phyloP scores from a whole-genome alignment of 2,113 vertebrate genomes.

The Pyxicephalus adspersus region DNA sequence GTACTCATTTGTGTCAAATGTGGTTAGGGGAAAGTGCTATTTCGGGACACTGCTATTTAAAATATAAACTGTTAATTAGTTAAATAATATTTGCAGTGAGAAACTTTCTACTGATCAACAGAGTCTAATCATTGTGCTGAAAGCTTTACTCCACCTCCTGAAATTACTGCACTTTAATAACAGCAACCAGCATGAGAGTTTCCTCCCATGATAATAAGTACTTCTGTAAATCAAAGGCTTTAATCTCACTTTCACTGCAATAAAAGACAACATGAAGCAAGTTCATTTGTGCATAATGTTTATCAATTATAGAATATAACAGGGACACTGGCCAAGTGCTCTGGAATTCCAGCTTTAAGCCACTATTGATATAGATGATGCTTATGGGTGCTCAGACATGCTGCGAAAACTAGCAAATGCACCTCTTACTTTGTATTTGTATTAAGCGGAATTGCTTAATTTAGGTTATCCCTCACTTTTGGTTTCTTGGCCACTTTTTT shows the following conservation, averaged over 20 bases:
- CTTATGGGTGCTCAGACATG: too few species aligned
- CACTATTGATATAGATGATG: too few species aligned
- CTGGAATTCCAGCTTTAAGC: too few species aligned
- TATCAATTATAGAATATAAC: too few species aligned
- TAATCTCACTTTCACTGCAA: neutral
- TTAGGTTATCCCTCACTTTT: too few species aligned
- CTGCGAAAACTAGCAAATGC: too few species aligned
- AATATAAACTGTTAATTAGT: neutral
- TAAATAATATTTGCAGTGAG: neutral
- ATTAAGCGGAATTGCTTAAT: too few species aligned
- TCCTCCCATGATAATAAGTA: constrained; percentile 2
- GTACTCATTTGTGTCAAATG: too few species aligned
- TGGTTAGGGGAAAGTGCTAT: too few species aligned
- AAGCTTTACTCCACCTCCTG: neutral
- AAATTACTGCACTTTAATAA: neutral
- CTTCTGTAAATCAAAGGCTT: neutral
- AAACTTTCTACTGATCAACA: neutral
- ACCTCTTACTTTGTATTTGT: too few species aligned
- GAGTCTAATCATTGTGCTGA: neutral
- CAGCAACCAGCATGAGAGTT: neutral
- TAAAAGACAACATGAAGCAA: neutral
- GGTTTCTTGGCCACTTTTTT: too few species aligned
- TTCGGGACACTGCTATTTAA: neutral
- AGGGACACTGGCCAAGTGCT: too few species aligned
- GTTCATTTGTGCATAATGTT: neutral